Evolutionary conservation across 2,888 invertebrate species (phyloP), one percentile per base, ranked within the genome.

Genomic region (Acheta domesticus): DNA sequence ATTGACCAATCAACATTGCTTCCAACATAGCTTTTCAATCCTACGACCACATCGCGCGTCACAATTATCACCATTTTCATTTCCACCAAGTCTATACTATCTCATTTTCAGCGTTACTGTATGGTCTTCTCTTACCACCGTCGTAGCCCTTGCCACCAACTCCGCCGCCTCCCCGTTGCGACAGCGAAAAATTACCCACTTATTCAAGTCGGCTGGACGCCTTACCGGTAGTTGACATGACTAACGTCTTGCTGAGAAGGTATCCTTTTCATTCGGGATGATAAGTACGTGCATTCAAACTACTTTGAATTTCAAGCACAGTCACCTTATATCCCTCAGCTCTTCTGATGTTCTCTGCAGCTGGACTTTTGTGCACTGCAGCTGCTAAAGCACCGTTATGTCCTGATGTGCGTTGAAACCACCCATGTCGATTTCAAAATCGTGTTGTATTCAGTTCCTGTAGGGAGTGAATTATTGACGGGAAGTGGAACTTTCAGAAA

Each of bases 151-250:
- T n/a, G n/a, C 62, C 62, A 62, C 12, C 14, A 62, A 5, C n/a
- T 62, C 14, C 14, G 62, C 62, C 62, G 62, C 62, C 62, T n/a
- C 62, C n/a, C 14, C 62, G 1, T 62, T 36, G 62, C 62, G 62
- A 62, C 62, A 62, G 62, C 62, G 62, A 62, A 62, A 62, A 62
- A 62, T 62, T 62, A 19, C 62, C 62, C 62, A 62, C 62, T 62
- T 62, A 62, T 12, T 62, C 62, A 62, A 62, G 16, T 19, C 62
- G 1, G 62, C 62, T 62, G n/a, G 16, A n/a, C 62, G 11, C 62
- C 62, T n/a, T 62, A 62, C 62, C 62, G n/a, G 62, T 62, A 62
- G 62, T 62, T n/a, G 62, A 62, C 62, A 62, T 62, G 62, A 62
- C 62, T 19, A 62, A 62, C 62, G 62, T 62, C 62, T n/a, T 62